Conservation (phyloP, 2,888 invertebrate species). For the Shargacucullia verbasci region DNA sequence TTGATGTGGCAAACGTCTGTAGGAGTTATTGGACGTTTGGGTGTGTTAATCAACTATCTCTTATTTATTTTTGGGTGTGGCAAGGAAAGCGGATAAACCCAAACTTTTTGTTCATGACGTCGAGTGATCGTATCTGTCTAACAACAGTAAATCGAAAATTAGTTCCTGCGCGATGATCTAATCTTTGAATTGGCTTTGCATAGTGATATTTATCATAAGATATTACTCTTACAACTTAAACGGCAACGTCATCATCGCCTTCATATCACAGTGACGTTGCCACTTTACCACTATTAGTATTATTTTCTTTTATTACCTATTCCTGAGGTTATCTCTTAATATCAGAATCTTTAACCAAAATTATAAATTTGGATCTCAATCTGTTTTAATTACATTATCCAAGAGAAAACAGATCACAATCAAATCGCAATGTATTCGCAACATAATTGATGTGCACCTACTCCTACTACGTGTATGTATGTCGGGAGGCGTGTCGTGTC, state of each 20-base stretch:
- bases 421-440: constrained; percentile 20
- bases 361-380: background rate
- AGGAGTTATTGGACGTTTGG: no score
- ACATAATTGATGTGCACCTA: constrained; percentile 33
- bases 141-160: background rate
- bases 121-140: background rate
- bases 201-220: no score
- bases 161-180: background rate
- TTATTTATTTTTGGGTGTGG: background rate
- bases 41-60: background rate
- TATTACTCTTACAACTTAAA: no score
- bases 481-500: constrained; percentile 60
- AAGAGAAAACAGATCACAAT: constrained; percentile 20
- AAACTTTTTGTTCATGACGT: constrained; percentile 5
- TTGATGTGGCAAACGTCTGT: no score
- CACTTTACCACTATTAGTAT: no score
- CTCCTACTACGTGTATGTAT: constrained; percentile 33
- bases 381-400: constrained; percentile 2
- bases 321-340: no score
- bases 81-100: constrained; percentile 12
- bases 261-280: no score
- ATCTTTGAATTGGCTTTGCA: constrained; percentile 1
- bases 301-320: no score
- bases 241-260: no score
- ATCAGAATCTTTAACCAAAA: no score